Conservation (phyloP, 2,113 vertebrate species). For the Archocentrus centrarchus region DNA sequence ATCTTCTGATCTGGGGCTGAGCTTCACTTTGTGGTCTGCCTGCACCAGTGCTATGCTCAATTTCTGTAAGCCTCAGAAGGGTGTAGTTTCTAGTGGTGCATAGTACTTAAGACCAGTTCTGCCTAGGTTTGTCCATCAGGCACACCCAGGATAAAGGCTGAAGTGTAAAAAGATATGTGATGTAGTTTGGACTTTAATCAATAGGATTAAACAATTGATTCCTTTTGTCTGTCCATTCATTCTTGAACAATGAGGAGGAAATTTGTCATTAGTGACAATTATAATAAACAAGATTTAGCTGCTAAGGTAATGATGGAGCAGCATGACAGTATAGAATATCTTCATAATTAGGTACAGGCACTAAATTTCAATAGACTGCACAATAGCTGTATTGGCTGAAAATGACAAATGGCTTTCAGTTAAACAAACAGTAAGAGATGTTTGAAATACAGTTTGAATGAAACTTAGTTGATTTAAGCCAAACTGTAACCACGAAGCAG, state of each 20-base stretch:
- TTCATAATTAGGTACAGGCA: background rate
- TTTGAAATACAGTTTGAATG: background rate
- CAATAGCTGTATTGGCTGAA: background rate
- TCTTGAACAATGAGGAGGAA: background rate
- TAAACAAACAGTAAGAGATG: background rate
- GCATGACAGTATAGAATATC: background rate
- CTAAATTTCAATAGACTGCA: background rate
- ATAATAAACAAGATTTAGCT: background rate
- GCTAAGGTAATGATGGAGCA: background rate
- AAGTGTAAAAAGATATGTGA: too few relatives aligned
- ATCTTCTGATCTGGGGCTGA: background rate
- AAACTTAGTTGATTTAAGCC: background rate
- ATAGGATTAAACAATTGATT: too few relatives aligned
- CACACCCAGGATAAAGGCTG: accelerated
- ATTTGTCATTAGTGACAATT: background rate
- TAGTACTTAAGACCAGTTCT: accelerated
- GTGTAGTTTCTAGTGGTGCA: background rate
- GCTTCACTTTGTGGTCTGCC: accelerated
- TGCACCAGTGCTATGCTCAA: background rate
- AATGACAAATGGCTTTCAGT: background rate
- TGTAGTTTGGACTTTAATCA: too few relatives aligned
- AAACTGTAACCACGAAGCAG: accelerated
- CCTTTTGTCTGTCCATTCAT: background rate
- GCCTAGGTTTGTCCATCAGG: background rate
- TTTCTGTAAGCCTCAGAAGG: background rate